These are phyloP conservation scores for Danio kyathit DNA, from an alignment of 2,797 vertebrate species.

Conservation along the genomic window DNA sequence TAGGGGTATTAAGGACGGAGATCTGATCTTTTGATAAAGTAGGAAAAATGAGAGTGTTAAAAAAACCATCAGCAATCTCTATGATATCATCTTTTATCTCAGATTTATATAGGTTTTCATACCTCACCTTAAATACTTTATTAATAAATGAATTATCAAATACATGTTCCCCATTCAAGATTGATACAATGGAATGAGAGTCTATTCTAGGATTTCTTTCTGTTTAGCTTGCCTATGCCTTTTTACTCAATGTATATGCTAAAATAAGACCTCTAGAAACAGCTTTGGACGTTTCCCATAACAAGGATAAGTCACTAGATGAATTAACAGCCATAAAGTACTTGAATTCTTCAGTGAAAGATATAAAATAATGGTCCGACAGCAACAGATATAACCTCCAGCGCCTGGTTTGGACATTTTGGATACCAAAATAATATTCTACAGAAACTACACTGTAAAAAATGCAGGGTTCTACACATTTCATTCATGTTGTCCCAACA, in stretches of 20 bases:
- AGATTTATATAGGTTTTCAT: too few species aligned
- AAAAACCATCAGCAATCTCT: neutral
- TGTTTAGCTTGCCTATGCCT: slow-evolving; percentile 14
- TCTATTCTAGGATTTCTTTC: slow-evolving; percentile 18
- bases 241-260: slow-evolving; percentile 23
- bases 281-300: slow-evolving; percentile 38
- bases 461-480: too few species aligned
- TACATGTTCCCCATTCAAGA: neutral
- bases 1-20: too few species aligned
- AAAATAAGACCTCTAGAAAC: slow-evolving; percentile 24
- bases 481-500: too few species aligned
- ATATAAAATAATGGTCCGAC: slow-evolving; percentile 19
- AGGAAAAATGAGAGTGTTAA: neutral
- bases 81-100: neutral
- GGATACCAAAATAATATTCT: neutral
- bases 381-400: slow-evolving; percentile 23
- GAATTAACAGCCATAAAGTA: slow-evolving; percentile 16
- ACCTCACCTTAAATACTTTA: neutral
- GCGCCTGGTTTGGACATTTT: too few species aligned
- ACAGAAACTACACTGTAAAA: too few species aligned
- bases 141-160: neutral
- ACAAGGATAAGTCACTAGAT: neutral
- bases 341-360: slow-evolving; percentile 34
- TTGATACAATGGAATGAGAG: neutral
- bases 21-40: neutral